Conservation (phyloP, 2,888 invertebrate species). For the Drosophila lacicola region DNA sequence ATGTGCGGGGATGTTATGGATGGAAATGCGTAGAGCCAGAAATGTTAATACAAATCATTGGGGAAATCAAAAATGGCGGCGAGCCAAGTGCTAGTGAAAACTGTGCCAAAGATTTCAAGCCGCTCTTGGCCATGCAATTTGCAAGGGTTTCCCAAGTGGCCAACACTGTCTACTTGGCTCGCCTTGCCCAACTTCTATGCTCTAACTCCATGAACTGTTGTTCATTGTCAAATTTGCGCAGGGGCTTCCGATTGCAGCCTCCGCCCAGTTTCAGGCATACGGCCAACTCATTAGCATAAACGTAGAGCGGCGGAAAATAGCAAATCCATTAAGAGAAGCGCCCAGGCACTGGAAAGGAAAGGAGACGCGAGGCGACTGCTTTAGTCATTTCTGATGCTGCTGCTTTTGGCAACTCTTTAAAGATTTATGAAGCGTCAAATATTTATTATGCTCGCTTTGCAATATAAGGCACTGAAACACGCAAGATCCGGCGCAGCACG, state of each 20-base stretch:
- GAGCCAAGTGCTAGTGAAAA: constrained; percentile 74
- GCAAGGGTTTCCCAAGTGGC: constrained; percentile 81
- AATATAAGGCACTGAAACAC: constrained; percentile 79
- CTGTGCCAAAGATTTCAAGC: constrained; percentile 68
- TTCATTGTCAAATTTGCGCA: constrained; percentile 76
- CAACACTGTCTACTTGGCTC: constrained; percentile 27
- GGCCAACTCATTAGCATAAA: constrained; percentile 75
- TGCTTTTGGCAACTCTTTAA: constrained; percentile 81
- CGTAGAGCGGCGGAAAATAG: constrained; percentile 71
- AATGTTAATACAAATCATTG: constrained; percentile 79
- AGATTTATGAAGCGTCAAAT: constrained; percentile 83
- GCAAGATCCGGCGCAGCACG: constrained; percentile 71
- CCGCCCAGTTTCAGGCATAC: constrained; percentile 11
- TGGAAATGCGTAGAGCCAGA: constrained; percentile 58
- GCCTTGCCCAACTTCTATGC: not conserved
- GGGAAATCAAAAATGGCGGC: constrained; percentile 76
- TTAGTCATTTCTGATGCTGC: constrained; percentile 24
- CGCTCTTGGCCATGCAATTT: constrained; percentile 73
- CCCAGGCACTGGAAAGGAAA: constrained; percentile 41
- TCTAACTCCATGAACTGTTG: constrained; percentile 9
- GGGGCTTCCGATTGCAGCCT: constrained; percentile 69
- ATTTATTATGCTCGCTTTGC: constrained; percentile 83
- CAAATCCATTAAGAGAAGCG: constrained; percentile 72
- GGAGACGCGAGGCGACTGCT: constrained; percentile 25
- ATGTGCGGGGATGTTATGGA: constrained; percentile 11